A percentile compares a stretch with the other conserved stretches of the same genome.
These are phyloP conservation scores for Sepiola atlantica DNA, from an alignment of 2,888 invertebrate genomes.

Conservation along the genomic window DNA sequence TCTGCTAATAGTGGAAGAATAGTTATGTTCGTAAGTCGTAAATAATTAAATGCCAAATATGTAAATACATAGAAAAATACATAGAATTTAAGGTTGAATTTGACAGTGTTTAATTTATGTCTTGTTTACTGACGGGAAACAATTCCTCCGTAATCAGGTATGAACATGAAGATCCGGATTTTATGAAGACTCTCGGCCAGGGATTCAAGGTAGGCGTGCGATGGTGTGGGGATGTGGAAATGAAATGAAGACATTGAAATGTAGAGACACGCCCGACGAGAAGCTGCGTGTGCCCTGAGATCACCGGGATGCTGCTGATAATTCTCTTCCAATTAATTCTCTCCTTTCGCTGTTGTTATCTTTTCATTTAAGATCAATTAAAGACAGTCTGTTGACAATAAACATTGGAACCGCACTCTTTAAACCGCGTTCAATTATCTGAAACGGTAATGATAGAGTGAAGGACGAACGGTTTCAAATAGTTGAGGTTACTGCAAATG, in stretches of 20 bases:
- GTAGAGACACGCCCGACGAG: background rate
- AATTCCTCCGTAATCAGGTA: background rate
- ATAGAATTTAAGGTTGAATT: background rate
- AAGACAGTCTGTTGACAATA: background rate
- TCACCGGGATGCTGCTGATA: background rate
- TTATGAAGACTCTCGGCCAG: background rate
- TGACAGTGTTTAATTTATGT: background rate
- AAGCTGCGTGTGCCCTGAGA: background rate
- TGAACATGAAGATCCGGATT: background rate
- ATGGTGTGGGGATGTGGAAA: background rate
- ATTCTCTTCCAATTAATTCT: background rate
- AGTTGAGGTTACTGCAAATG: background rate
- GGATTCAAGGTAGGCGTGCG: background rate
- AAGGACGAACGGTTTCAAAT: background rate
- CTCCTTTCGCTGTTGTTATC: constrained; percentile 5
- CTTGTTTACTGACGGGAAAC: background rate
- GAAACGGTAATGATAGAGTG: background rate
- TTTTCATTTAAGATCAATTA: constrained; percentile 13
- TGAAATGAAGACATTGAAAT: background rate
- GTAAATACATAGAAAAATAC: background rate
- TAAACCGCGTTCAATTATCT: background rate
- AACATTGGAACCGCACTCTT: background rate
- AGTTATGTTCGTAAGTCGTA: too few relatives aligned
- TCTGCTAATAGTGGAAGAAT: too few relatives aligned
- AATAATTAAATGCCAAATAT: too few relatives aligned